Base-by-base conservation (phyloP, 2,888 invertebrate species). In the Drosophila paucipuncta region DNA sequence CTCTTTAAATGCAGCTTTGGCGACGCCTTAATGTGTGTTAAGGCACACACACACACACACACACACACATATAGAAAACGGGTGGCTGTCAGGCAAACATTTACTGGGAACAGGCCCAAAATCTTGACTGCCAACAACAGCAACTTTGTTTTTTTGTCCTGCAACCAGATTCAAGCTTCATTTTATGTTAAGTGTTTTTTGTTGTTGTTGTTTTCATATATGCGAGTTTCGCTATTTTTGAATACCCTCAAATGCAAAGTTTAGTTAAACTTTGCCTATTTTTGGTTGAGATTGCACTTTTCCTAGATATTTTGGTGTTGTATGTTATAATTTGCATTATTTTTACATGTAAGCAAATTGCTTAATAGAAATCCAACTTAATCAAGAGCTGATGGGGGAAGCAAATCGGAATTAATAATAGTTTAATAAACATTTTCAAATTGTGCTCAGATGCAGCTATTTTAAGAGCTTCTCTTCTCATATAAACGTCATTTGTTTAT, bases 141-240 rank as follows among this genome's bases (percentile, higher is more conserved):
- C 35, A 73, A 80, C 78, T 77, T 74, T 84, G 86, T 84, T 71
- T 65, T 87, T 74, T 67, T 71, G 85, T 78, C 25, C 67, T 69
- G 70, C 59, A 52, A 35, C 47, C 70, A 76, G 73, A 76, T 68
- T 85, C 73, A 75, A 80, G 84, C 82, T 89, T 82, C 67, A 87
- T 75, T 87, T 84, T 63, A 64, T 80, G 72, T 70, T 58, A 66
- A 64, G 68, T 75, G 73, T 63, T 64, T 76, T 67, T 66, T 37
- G n/a, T 13, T 30, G 35, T 28, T 53, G n/a, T 41, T 33, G 47
- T 16, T 25, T 47, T 16, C 9, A 47, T 47, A 16, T 25, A 9
- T 50, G 59, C 33, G 61, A 43, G 33, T 22, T 41, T 41, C n/a
- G 61, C 39, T 41, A 18, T 52, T 49, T 41, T 37, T 1, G 28